A percentile compares a stretch with the other conserved stretches of the same genome.
These are phyloP conservation scores for Drosophila mayaguana DNA, from an alignment of 2,888 invertebrate species.

Conservation along the genomic window DNA sequence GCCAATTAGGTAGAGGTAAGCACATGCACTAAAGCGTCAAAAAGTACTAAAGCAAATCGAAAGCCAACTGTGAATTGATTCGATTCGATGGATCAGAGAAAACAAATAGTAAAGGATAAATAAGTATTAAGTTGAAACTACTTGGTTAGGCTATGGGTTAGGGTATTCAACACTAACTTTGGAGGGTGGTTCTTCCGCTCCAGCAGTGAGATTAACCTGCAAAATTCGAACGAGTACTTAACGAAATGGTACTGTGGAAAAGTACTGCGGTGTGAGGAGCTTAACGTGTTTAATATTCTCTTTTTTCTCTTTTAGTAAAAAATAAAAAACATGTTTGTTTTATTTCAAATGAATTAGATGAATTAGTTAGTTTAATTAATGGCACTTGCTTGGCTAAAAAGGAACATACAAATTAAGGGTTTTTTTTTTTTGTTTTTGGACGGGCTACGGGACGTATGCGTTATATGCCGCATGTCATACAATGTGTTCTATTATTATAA, in stretches of 20 bases:
- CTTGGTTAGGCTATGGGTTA: conserved; percentile 18
- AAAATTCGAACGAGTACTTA: conserved; percentile 66
- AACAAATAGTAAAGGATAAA: conserved; percentile 4
- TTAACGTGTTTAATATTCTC: conserved; percentile 12
- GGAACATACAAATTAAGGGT: background rate
- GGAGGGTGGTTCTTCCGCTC: conserved; percentile 85
- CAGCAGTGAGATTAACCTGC: conserved; percentile 85
- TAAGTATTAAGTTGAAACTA: conserved; percentile 22
- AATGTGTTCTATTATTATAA: conserved; percentile 26
- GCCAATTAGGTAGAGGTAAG: conserved; percentile 41
- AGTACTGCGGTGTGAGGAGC: conserved; percentile 19
- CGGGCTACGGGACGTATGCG: conserved; percentile 55
- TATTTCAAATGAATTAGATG: conserved; percentile 8
- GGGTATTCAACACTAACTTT: conserved; percentile 85
- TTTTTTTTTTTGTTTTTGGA: background rate
- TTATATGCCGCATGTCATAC: conserved; percentile 45
- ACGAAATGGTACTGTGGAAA: conserved; percentile 47
- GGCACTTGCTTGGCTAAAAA: conserved; percentile 25
- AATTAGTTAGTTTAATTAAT: conserved; percentile 12
- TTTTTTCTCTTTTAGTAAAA: background rate
- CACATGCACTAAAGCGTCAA: conserved; percentile 47
- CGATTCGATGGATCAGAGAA: conserved; percentile 2
- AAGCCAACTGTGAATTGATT: conserved; percentile 27
- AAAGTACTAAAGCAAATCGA: conserved; percentile 27
- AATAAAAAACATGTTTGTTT: conserved; percentile 10